phyloP scores from a whole-genome alignment of 2,797 vertebrate species.

The Myotis planiceps region DNA sequence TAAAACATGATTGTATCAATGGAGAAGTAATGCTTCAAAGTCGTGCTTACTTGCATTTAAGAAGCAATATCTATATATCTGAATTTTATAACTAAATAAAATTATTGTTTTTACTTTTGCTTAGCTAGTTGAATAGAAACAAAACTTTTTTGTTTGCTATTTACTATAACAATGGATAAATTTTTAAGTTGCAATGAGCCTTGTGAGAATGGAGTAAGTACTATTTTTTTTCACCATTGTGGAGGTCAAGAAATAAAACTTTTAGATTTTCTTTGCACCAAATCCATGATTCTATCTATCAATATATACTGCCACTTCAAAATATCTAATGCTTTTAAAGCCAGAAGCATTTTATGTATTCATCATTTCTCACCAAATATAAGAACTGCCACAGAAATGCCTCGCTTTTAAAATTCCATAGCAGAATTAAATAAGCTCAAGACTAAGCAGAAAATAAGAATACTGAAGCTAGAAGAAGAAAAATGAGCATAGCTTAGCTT shows the following conservation, averaged over 20 bases:
- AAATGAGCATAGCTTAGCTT: background rate
- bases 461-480: background rate
- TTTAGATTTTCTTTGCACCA: slow-evolving; percentile 28
- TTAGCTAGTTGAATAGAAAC: background rate
- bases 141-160: background rate
- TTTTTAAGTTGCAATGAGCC: background rate
- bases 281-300: slow-evolving; percentile 41
- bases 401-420: slow-evolving; percentile 63
- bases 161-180: background rate
- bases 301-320: slow-evolving; percentile 29
- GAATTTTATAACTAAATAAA: slow-evolving; percentile 27
- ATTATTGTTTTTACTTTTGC: background rate
- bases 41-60: background rate
- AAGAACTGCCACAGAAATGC: slow-evolving; percentile 62
- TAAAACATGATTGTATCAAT: background rate
- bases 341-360: slow-evolving; percentile 61
- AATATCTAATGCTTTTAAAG: slow-evolving; percentile 57
- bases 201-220: background rate
- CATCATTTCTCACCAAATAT: slow-evolving; percentile 64
- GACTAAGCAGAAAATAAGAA: slow-evolving; percentile 56
- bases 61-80: background rate
- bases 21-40: background rate
- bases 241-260: slow-evolving; percentile 35
- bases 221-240: background rate
- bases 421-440: slow-evolving; percentile 55